phyloP scores from a whole-genome alignment of 2,888 invertebrate species.

The Acanthosoma haemorrhoidale region DNA sequence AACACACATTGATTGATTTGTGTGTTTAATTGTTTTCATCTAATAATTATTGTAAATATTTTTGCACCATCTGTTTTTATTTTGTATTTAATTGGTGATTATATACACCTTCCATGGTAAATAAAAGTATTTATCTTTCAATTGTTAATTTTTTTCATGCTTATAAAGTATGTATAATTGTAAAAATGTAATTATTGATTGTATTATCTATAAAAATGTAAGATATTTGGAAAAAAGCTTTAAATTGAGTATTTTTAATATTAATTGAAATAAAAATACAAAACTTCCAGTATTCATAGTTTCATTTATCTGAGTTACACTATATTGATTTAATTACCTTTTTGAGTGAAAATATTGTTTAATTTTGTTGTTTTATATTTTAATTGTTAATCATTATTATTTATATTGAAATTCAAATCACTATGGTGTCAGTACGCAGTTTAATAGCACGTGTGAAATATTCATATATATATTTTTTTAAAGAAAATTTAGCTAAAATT shows the following conservation, averaged over 20 bases:
- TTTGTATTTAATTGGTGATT: neutral
- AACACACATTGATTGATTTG: neutral
- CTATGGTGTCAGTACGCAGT: neutral
- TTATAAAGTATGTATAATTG: too few species aligned
- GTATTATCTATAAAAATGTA: neutral
- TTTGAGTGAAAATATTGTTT: neutral
- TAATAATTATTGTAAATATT: neutral
- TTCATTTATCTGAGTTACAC: neutral
- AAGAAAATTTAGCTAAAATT: neutral
- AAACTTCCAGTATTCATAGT: slow-evolving; percentile 7
- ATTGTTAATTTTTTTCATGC: neutral
- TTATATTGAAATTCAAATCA: neutral
- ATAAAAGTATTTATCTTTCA: neutral
- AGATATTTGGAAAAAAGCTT: slow-evolving; percentile 7
- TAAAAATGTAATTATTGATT: neutral
- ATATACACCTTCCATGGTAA: neutral
- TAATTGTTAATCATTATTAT: neutral
- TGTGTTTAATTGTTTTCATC: neutral
- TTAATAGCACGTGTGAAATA: neutral
- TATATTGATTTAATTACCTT: neutral
- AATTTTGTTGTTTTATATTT: slow-evolving; percentile 18
- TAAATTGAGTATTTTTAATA: slow-evolving; percentile 2
- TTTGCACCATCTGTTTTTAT: neutral
- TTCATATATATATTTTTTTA: neutral
- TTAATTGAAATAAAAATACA: neutral